phyloP scores from a whole-genome alignment of 2,888 invertebrate genomes.

The Clepsis dumicolana region DNA sequence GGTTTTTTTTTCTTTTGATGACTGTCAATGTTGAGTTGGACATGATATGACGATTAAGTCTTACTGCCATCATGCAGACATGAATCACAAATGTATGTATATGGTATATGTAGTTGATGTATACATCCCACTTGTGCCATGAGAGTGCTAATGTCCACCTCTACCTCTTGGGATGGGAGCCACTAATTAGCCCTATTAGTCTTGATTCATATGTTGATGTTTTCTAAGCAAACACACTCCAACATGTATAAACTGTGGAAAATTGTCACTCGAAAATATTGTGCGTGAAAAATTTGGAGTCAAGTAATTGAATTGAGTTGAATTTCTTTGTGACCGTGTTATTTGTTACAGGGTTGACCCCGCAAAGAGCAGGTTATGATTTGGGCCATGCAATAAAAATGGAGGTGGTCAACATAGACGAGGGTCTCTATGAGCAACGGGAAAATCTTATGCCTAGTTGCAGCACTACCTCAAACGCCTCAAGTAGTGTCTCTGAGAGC shows the following conservation, averaged over 20 bases:
- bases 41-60: too few species aligned
- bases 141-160: slow-evolving; percentile 39
- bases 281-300: slow-evolving; percentile 57
- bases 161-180: slow-evolving; percentile 4
- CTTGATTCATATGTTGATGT: slow-evolving; percentile 44
- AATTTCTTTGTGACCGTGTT: slow-evolving; percentile 25
- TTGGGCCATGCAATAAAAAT: slow-evolving; percentile 81
- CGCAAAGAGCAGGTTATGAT: slow-evolving; percentile 74
- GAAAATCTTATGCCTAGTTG: slow-evolving; percentile 64
- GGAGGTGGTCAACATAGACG: slow-evolving; percentile 76
- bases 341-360: slow-evolving; percentile 75
- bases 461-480: slow-evolving; percentile 73
- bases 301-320: slow-evolving; percentile 47
- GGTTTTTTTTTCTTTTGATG: too few species aligned
- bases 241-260: slow-evolving; percentile 76
- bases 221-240: slow-evolving; percentile 18
- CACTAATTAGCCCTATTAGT: slow-evolving; percentile 47
- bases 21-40: too few species aligned
- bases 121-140: slow-evolving; percentile 19
- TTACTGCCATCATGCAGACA: too few species aligned
- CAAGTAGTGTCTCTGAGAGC: slow-evolving; percentile 68
- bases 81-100: slow-evolving; percentile 11
- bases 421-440: slow-evolving; percentile 75
- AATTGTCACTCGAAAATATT: slow-evolving; percentile 68
- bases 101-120: not conserved